These are phyloP conservation scores for Antrozous pallidus DNA, from an alignment of 2,797 vertebrate species.

Conservation along the genomic window DNA sequence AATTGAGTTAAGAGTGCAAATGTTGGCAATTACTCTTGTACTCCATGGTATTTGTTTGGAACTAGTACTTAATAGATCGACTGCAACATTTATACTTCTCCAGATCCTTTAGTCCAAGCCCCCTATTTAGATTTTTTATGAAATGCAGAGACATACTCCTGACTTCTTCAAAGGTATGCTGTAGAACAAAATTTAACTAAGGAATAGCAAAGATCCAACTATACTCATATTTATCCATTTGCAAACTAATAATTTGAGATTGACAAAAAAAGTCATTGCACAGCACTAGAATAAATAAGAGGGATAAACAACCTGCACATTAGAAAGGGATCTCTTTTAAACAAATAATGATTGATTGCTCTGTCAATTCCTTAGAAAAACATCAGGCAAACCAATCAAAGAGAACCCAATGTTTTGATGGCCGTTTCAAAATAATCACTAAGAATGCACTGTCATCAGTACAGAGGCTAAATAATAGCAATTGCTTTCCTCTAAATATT, in stretches of 20 bases:
- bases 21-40: slow-evolving; percentile 38
- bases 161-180: background rate
- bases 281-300: background rate
- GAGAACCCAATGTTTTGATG: background rate
- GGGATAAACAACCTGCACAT: background rate
- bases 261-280: background rate
- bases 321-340: background rate
- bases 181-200: background rate
- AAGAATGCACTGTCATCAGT: background rate
- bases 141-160: background rate
- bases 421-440: background rate
- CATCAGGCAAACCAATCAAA: background rate
- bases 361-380: background rate
- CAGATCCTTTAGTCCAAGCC: background rate
- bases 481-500: background rate
- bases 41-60: slow-evolving; percentile 21
- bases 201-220: background rate
- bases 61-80: slow-evolving; percentile 51
- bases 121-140: slow-evolving; percentile 9
- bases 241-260: background rate
- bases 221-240: background rate
- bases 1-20: slow-evolving; percentile 51
- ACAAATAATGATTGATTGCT: background rate
- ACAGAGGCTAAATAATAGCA: background rate
- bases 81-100: slow-evolving; percentile 7